Percentiles rank a stretch among this genome's conserved stretches.
Evolutionary conservation across 2,888 invertebrate genomes (phyloP).

Genomic region (Petrolisthes manimaculis): DNA sequence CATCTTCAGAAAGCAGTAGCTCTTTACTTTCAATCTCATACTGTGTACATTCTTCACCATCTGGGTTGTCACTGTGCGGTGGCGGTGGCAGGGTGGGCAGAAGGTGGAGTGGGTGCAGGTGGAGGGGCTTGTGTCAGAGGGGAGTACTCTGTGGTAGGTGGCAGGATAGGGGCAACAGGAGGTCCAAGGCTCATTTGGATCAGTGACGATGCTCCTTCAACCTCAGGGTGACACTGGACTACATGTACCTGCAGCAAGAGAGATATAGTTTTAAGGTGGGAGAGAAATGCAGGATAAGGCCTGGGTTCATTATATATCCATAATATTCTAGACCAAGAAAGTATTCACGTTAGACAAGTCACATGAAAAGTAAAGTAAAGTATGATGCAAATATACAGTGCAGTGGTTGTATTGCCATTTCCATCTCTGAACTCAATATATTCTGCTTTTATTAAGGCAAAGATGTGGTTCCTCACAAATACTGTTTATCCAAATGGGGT

Average conservation of each 20-base stretch:
- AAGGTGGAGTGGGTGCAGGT: background rate
- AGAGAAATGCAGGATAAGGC: too few species aligned
- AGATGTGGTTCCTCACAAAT: too few species aligned
- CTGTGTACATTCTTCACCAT: background rate
- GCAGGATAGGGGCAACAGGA: slow-evolving; percentile 38
- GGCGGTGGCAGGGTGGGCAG: background rate
- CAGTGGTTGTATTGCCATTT: too few species aligned
- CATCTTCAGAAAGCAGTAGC: too few species aligned
- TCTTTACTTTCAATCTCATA: background rate
- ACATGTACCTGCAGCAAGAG: slow-evolving; percentile 36
- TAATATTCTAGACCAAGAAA: too few species aligned
- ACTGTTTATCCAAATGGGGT: too few species aligned
- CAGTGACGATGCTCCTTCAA: slow-evolving; percentile 61
- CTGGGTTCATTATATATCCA: too few species aligned
- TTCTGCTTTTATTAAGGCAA: too few species aligned
- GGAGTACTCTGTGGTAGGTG: background rate
- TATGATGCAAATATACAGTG: too few species aligned
- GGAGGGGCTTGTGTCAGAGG: background rate
- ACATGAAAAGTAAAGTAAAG: too few species aligned
- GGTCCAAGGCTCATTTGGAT: slow-evolving; percentile 55
- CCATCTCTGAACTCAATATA: too few species aligned
- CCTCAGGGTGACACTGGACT: slow-evolving; percentile 60
- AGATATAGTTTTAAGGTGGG: background rate
- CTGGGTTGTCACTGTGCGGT: slow-evolving; percentile 28
- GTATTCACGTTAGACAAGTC: too few species aligned